A percentile compares a stretch with the other conserved stretches of the same genome.
Conservation (phyloP, 2,888 invertebrate genomes). For the Megastigmus dorsalis region DNA sequence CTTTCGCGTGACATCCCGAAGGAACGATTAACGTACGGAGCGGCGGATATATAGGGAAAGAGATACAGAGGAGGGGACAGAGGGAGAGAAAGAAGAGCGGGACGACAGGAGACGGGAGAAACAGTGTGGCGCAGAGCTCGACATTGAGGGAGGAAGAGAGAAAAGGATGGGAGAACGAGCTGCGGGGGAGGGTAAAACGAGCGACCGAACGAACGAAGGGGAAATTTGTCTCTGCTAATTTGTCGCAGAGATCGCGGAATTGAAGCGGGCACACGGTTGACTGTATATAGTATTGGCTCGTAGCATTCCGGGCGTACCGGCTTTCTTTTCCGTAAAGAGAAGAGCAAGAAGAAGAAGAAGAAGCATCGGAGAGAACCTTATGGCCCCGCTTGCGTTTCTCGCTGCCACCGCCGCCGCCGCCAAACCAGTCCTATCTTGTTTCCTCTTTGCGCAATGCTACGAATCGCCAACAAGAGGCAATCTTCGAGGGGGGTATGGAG, state of each 20-base stretch:
- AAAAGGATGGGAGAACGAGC: constrained; percentile 1
- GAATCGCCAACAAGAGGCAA: constrained; percentile 60
- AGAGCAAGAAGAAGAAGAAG: background rate
- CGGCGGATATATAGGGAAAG: constrained; percentile 33
- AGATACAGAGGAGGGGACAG: constrained; percentile 47
- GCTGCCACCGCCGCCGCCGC: too few species aligned
- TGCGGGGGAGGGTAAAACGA: background rate
- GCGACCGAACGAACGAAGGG: constrained; percentile 56
- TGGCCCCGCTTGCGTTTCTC: constrained; percentile 20
- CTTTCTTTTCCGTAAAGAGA: constrained; percentile 57
- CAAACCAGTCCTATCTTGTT: constrained; percentile 60
- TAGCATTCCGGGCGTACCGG: constrained; percentile 60
- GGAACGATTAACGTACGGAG: constrained; percentile 50
- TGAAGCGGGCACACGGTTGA: constrained; percentile 63
- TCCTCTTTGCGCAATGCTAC: constrained; percentile 56
- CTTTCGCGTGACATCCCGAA: constrained; percentile 52
- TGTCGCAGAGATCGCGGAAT: constrained; percentile 67
- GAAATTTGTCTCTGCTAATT: constrained; percentile 70
- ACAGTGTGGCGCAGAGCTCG: constrained; percentile 1
- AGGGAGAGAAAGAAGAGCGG: background rate
- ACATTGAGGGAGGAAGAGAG: constrained; percentile 7
- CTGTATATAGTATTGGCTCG: constrained; percentile 55
- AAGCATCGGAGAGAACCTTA: background rate
- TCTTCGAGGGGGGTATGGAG: constrained; percentile 52
- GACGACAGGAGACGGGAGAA: constrained; percentile 1